A percentile compares a stretch with the other conserved stretches of the same genome.
These are phyloP conservation scores for Mnemiopsis leidyi DNA, from an alignment of 37 sponge, comb jelly and placozoan species.

Conservation along the genomic window DNA sequence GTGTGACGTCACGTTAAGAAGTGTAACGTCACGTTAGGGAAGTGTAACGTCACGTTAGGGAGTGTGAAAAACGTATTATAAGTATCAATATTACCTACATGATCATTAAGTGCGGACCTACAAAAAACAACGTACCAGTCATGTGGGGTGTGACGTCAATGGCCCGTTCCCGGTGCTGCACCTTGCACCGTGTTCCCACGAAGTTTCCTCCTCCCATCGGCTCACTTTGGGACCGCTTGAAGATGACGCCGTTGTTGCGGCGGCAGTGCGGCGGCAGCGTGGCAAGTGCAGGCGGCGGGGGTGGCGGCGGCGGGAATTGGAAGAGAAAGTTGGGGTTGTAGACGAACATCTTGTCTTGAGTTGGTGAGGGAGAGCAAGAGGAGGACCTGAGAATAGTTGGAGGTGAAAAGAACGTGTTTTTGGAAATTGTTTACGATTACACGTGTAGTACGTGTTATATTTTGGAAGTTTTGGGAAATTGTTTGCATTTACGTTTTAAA, in stretches of 20 bases:
- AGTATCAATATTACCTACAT: too few relatives aligned
- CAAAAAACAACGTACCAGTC: slow-evolving; percentile 50
- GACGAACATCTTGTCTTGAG: slow-evolving; percentile 63
- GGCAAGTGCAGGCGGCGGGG: background rate
- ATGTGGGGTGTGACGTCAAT: slow-evolving; percentile 57
- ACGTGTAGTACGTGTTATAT: too few relatives aligned
- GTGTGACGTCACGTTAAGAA: too few relatives aligned
- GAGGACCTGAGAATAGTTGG: slow-evolving; percentile 21
- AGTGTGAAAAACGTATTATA: too few relatives aligned
- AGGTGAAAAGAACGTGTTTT: too few relatives aligned
- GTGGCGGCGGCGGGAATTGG: slow-evolving; percentile 44
- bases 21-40: too few relatives aligned
- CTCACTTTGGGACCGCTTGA: slow-evolving; percentile 3
- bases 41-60: too few relatives aligned
- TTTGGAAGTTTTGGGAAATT: too few relatives aligned
- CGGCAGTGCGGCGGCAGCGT: slow-evolving; percentile 12
- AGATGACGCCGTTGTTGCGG: slow-evolving; percentile 4
- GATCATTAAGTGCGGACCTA: too few relatives aligned
- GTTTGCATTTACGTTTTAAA: too few relatives aligned
- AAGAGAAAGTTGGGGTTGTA: slow-evolving; percentile 52
- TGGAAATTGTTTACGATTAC: too few relatives aligned
- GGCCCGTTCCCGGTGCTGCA: background rate
- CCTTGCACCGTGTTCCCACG: slow-evolving; percentile 54
- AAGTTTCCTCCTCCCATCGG: background rate
- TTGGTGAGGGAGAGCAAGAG: slow-evolving; percentile 55